These are phyloP conservation scores for Philopotamus ludificatus DNA, from an alignment of 1,140 invertebrate genomes.

Conservation along the genomic window DNA sequence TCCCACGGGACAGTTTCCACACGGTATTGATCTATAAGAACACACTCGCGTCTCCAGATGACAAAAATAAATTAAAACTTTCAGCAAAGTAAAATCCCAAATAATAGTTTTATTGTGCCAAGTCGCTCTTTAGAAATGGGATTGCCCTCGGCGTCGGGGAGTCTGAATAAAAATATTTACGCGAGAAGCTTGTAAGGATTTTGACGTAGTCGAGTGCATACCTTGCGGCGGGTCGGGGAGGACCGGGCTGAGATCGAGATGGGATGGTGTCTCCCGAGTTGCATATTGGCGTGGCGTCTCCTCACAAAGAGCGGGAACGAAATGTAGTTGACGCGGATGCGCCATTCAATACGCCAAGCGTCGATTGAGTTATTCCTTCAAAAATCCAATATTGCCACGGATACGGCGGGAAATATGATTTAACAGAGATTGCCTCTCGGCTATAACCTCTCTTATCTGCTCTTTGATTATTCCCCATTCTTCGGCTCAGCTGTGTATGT, in stretches of 20 bases:
- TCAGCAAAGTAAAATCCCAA: too few species aligned
- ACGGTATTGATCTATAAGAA: too few species aligned
- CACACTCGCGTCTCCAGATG: too few species aligned
- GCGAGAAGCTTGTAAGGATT: background rate
- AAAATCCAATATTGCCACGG: constrained; percentile 30
- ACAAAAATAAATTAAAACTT: too few species aligned
- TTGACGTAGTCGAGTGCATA: background rate
- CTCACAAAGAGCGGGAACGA: background rate
- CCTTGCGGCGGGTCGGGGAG: background rate
- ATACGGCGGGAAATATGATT: constrained; percentile 26
- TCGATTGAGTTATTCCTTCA: constrained; percentile 2
- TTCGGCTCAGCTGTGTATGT: constrained; percentile 7
- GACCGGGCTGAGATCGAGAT: too few species aligned
- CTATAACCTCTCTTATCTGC: constrained; percentile 28
- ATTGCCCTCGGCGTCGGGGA: too few species aligned
- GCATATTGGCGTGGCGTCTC: constrained; percentile 14
- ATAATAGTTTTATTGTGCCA: too few species aligned
- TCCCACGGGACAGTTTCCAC: too few species aligned
- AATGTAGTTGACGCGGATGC: constrained; percentile 2
- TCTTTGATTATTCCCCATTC: constrained; percentile 23
- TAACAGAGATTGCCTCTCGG: constrained; percentile 29
- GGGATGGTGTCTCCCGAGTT: constrained; percentile 12
- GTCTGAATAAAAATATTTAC: background rate
- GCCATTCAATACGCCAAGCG: constrained; percentile 1
- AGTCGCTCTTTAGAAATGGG: too few species aligned